Conservation (phyloP, 2,113 vertebrate species). For the Sinocyclocheilus anophthalmus region DNA sequence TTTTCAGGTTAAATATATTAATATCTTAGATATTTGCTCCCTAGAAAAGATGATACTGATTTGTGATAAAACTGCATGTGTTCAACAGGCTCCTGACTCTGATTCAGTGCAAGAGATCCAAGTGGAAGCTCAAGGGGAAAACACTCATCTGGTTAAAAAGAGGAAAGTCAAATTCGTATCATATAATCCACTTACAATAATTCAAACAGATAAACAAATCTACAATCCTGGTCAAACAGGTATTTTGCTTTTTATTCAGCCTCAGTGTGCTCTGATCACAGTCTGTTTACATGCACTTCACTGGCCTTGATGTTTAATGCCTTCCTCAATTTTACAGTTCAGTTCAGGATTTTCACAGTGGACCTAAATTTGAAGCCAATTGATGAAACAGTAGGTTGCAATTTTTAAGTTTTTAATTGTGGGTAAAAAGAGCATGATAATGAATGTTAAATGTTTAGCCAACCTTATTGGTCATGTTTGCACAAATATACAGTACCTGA, state of each 20-base stretch:
- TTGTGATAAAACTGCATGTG: background rate
- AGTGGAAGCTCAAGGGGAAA: constrained; percentile 63
- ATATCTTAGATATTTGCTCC: background rate
- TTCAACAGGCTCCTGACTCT: constrained; percentile 62
- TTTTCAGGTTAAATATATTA: background rate
- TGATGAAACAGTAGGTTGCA: constrained; percentile 3
- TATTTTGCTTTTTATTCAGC: background rate
- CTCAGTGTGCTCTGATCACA: background rate
- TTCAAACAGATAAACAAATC: constrained; percentile 73
- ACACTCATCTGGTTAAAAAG: constrained; percentile 61
- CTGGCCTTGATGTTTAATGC: background rate
- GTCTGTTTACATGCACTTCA: background rate
- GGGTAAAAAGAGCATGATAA: background rate
- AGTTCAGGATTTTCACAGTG: constrained; percentile 19
- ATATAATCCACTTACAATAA: constrained; percentile 53
- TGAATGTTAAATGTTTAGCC: background rate
- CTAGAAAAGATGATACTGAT: background rate
- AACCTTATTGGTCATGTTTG: background rate
- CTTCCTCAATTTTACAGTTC: background rate
- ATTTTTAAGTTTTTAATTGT: background rate
- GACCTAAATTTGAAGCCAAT: background rate
- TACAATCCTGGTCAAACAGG: constrained; percentile 75
- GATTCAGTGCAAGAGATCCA: constrained; percentile 49
- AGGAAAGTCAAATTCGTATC: constrained; percentile 63
- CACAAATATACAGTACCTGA: background rate